Evolutionary conservation across 1,140 invertebrate species (phyloP).

Genomic region (Drosophila sp.): DNA sequence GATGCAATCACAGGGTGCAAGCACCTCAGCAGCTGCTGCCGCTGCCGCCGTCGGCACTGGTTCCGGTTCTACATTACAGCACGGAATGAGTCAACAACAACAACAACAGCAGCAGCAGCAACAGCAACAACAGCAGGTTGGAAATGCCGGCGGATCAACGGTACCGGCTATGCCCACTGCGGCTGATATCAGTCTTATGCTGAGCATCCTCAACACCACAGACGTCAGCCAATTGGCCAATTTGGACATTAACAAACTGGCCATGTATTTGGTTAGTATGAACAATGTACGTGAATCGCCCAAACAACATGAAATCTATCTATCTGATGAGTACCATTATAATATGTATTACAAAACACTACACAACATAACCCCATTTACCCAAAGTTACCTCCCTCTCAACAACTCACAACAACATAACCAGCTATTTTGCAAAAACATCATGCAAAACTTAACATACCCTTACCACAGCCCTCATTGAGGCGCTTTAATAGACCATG

Average conservation of each 20-base stretch:
- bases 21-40: slow-evolving; percentile 70
- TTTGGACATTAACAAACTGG: slow-evolving; percentile 90
- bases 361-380: not conserved
- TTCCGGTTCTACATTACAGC: slow-evolving; percentile 33
- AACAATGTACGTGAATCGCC: slow-evolving; percentile 78
- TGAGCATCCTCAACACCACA: slow-evolving; percentile 85
- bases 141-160: slow-evolving; percentile 34
- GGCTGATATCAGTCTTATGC: slow-evolving; percentile 83
- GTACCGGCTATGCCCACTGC: slow-evolving; percentile 81
- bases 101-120: slow-evolving; percentile 41
- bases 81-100: slow-evolving; percentile 45
- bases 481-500: slow-evolving; percentile 60
- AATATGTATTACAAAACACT: slow-evolving; percentile 1
- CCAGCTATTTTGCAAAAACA: slow-evolving; percentile 18
- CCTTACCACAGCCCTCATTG: slow-evolving; percentile 26
- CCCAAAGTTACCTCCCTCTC: slow-evolving; percentile 2
- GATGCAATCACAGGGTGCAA: slow-evolving; percentile 73
- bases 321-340: slow-evolving; percentile 57
- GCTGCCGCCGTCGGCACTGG: slow-evolving; percentile 48
- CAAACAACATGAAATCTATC: slow-evolving; percentile 2
- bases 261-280: slow-evolving; percentile 90
- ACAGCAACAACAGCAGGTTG: slow-evolving; percentile 50
- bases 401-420: slow-evolving; percentile 6
- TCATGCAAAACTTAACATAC: slow-evolving; percentile 24
- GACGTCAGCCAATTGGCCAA: slow-evolving; percentile 85